Evolutionary conservation across 1,140 invertebrate species (phyloP), one percentile per base, ranked within the genome.

Genomic region (Reticulitermes speratus): DNA sequence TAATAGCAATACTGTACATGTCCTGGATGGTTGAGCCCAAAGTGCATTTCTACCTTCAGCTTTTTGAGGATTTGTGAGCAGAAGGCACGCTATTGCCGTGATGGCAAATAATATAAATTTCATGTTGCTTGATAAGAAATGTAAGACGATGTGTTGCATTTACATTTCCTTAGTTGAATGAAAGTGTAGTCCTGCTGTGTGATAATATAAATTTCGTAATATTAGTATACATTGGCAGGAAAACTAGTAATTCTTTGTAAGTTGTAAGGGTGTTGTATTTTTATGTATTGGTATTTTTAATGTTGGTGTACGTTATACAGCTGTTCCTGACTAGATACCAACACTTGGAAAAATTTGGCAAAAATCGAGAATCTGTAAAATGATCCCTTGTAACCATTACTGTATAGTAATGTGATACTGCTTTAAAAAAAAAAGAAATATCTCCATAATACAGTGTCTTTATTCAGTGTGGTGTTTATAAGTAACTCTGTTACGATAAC

Each of bases 241-340:
- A 75, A n/a, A 75, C 65, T n/a, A 9, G 59, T 65, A 65, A 65
- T 19, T 65, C 59, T 65, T 75, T 75, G 65, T 75, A 75, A 75
- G 65, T 75, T 30, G 65, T 75, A 75, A 30, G n/a, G 65, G n/a
- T 30, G 65, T 30, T 75, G 65, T 75, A 75, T 75, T 75, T 75
- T 75, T 75, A 75, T 75, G 65, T 75, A 75, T 30, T 55, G 65
- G n/a, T 75, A 75, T 30, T 75, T 75, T 7, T 30, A 75, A 75
- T 75, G 65, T n/a, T 75, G 25, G 65, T 75, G 65, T 30, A 30
- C n/a, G 65, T 30, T 30, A 75, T 11, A 30, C n/a, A 30, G 25
- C 8, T 75, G 25, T 75, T 75, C 65, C 65, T 14, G n/a, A 30
- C 7, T 75, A 75, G n/a, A 75, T 75, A 30, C 30, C 65, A 75